Evolutionary conservation across 2,888 invertebrate genomes (phyloP).

Genomic region (Drosophila prostipennis): DNA sequence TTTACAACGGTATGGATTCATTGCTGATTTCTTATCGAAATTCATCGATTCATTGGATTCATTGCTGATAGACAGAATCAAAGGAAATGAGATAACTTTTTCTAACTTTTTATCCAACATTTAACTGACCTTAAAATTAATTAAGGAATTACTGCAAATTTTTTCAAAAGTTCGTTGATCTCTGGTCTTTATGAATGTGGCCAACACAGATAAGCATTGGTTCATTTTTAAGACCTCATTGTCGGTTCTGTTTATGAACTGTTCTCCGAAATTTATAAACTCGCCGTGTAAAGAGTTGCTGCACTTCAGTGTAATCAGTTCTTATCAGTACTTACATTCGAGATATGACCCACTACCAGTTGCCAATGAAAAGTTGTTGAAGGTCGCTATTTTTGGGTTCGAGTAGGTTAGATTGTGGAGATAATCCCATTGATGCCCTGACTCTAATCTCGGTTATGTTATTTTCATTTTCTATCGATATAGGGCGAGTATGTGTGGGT

Average conservation of each 20-base stretch:
- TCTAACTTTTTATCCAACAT: rapidly evolving
- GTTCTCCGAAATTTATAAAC: constrained; percentile 20
- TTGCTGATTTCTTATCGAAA: constrained; percentile 26
- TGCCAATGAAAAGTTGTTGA: neutral
- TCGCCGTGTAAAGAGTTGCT: neutral
- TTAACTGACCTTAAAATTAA: neutral
- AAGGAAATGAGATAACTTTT: neutral
- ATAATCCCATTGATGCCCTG: constrained; percentile 11
- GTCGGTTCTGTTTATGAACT: constrained; percentile 15
- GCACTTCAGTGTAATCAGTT: neutral
- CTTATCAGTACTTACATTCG: neutral
- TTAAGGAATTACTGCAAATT: neutral
- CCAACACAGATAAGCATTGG: neutral
- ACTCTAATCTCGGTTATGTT: constrained; percentile 10
- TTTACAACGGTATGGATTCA: constrained; percentile 16
- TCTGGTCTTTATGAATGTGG: neutral
- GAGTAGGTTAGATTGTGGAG: constrained; percentile 11
- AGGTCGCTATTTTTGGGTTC: neutral
- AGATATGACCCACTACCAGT: constrained; percentile 1
- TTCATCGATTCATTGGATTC: too few relatives aligned
- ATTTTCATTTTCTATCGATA: constrained; percentile 43
- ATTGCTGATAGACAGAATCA: too few relatives aligned
- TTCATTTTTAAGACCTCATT: constrained; percentile 6
- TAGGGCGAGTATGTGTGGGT: constrained; percentile 97
- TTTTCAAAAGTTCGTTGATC: constrained; percentile 6